Conservation (phyloP, 92 coral and sea anemone species). For the Porites cylindrica region DNA sequence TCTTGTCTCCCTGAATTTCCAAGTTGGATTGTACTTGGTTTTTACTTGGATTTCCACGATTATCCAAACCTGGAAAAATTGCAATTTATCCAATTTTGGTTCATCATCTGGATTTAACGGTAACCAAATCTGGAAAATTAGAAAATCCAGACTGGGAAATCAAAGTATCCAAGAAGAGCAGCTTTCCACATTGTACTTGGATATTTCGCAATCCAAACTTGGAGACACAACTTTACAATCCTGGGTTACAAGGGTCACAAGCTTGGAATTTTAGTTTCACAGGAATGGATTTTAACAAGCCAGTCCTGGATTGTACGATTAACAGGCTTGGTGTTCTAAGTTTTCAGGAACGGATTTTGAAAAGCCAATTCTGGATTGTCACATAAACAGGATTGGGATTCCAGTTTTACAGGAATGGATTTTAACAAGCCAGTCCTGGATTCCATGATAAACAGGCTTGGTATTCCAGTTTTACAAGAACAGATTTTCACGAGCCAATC, state of each 20-base stretch:
- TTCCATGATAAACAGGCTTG: not conserved
- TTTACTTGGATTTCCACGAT: too few species aligned
- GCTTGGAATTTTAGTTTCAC: not conserved
- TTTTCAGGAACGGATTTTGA: conserved; percentile 11
- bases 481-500: not conserved
- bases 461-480: conserved; percentile 1
- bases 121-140: conserved; percentile 18
- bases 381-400: conserved; percentile 20
- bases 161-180: too few species aligned
- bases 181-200: too few species aligned
- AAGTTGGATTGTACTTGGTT: too few species aligned
- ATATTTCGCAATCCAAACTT: too few species aligned
- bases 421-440: conserved; percentile 14
- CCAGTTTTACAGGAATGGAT: conserved; percentile 1
- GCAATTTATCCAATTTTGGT: too few species aligned
- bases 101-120: too few species aligned
- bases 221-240: not conserved
- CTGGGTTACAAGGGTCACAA: not conserved
- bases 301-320: not conserved
- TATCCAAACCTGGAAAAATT: too few species aligned
- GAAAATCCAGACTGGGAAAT: not conserved
- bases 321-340: conserved; percentile 12
- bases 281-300: conserved; percentile 16
- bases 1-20: too few species aligned
- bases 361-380: not conserved